A percentile compares a stretch with the other conserved stretches of the same genome.
phyloP scores from a whole-genome alignment of 2,888 invertebrate species.

The Callinectes sapidus region DNA sequence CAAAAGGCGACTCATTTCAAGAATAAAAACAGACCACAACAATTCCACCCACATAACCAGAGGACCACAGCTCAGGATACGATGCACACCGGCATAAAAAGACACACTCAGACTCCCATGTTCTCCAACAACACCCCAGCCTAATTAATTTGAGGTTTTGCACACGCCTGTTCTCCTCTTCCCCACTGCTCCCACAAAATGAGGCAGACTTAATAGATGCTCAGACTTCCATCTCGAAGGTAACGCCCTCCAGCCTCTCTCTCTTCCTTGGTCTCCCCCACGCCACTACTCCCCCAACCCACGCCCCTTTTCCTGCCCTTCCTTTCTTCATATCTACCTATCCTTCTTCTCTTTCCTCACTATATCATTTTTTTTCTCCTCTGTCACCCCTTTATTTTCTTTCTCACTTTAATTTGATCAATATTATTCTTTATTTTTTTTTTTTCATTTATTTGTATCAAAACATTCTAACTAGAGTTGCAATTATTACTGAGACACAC shows the following conservation, averaged over 20 bases:
- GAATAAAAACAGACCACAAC: neutral
- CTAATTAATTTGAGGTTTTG: constrained; percentile 43
- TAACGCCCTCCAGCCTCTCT: constrained; percentile 20
- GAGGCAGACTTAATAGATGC: constrained; percentile 46
- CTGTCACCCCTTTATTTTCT: neutral
- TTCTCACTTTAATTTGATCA: neutral
- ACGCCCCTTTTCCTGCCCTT: neutral
- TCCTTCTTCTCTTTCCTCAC: neutral
- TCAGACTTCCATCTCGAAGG: constrained; percentile 45
- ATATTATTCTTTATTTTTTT: neutral
- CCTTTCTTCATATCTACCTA: neutral
- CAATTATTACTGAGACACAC: too few relatives aligned
- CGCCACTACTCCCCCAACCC: neutral
- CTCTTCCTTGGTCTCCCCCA: too few relatives aligned
- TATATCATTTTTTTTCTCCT: neutral
- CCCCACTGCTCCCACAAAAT: constrained; percentile 26
- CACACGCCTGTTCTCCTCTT: constrained; percentile 45
- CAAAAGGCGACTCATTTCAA: neutral
- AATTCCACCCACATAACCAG: neutral
- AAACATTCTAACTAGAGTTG: too few relatives aligned
- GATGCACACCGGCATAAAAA: neutral
- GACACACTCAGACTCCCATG: neutral
- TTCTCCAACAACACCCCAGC: constrained; percentile 1
- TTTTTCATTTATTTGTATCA: neutral
- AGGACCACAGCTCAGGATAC: neutral